Conservation (phyloP, 2,113 vertebrate genomes). For the Burhinus oedicnemus region DNA sequence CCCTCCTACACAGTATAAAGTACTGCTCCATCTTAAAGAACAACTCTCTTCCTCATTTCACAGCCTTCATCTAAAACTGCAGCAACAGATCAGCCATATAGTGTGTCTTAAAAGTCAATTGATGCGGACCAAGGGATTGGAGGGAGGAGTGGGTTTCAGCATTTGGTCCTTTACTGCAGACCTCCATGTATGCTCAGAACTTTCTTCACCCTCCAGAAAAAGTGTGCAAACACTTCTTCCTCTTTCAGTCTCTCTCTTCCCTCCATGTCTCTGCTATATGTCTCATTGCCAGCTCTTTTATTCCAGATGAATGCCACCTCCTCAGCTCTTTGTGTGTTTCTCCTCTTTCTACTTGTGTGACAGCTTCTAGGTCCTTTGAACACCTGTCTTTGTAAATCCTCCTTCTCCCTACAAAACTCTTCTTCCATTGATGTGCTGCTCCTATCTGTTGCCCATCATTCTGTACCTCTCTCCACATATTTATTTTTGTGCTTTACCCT, state of each 20-base stretch:
- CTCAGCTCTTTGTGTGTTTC: slow-evolving; percentile 26
- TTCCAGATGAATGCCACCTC: neutral
- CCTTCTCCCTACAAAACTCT: neutral
- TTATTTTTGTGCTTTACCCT: slow-evolving; percentile 6
- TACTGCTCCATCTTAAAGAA: neutral
- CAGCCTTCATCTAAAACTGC: neutral
- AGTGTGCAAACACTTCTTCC: neutral
- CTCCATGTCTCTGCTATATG: neutral
- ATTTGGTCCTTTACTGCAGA: neutral
- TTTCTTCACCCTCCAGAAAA: neutral
- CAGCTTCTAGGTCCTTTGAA: slow-evolving; percentile 15
- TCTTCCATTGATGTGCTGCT: neutral
- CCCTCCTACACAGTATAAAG: neutral
- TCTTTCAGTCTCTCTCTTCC: neutral
- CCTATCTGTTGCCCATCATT: neutral
- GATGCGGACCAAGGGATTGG: neutral
- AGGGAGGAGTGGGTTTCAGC: neutral
- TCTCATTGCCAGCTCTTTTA: neutral
- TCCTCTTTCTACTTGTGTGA: slow-evolving; percentile 16
- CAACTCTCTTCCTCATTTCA: neutral
- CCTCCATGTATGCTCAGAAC: neutral
- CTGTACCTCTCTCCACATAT: slow-evolving; percentile 3
- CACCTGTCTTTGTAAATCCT: neutral
- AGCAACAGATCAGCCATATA: neutral
- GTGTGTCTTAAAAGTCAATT: neutral